Base-by-base conservation (phyloP, 2,797 vertebrate genomes). In the Zenarchopterus dispar region DNA sequence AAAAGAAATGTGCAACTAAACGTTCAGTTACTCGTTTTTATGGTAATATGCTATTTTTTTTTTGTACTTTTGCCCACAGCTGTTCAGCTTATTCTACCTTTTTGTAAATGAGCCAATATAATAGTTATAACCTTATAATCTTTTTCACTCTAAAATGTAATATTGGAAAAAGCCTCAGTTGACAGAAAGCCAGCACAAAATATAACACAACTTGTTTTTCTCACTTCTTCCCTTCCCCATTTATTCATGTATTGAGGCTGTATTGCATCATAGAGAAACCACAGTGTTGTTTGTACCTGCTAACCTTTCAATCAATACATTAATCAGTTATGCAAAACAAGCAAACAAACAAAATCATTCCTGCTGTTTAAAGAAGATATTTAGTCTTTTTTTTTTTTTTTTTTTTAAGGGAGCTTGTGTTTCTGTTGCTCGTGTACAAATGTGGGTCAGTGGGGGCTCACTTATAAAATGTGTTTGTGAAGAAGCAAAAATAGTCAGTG, bases 161-260 rank as follows among this genome's bases (percentile, higher is more conserved):
- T 60, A 26, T 52, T 15, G 39, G 17, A 18, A 10, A 28, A 19
- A 6, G n/a, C 18, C 18, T 61, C 23, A 44, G 48, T 43, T 17
- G 0, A n/a, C 42, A 43, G 51, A 43, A 62, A 19, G 50, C 61
- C 39, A 44, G 56, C 24, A 55, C 46, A 58, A 54, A 19, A 22
- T 28, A 78, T 81, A 84, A 73, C 64, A 70, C 73, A n/a, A 49
- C 67, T 86, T 85, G 70, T 81, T 88, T 86, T 83, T 78, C 56
- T 78, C 49, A 17, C 59, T 62, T 22, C 70, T 71, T 53, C 28
- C 26, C 48, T 74, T 60, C 31, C 24, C 33, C 46, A 53, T 60
- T 50, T 17, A 67, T 86, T 65, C 73, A 55, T 68, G 78, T 71
- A 76, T 75, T 13, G 2, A 21, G 21, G 42, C 11, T 41, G 18